Evolutionary conservation across 2,113 vertebrate species (phyloP).

Genomic region (Cryptomyrus ogoouensis): DNA sequence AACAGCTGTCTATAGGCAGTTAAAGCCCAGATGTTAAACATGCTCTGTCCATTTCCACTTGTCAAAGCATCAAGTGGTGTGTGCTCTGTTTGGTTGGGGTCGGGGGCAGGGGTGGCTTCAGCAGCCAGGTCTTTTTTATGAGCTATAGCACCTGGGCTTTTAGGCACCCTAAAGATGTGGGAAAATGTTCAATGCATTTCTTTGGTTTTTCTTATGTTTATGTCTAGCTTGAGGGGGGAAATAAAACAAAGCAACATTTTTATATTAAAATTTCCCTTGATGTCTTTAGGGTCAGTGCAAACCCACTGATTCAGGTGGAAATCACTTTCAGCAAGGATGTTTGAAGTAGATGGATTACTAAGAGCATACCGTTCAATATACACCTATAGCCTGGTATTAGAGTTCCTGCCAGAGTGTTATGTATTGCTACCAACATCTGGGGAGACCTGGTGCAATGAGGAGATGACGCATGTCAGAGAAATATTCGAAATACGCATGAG

Average conservation of each 20-base stretch:
- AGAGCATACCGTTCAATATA: not conserved
- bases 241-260: not conserved
- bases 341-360: not conserved
- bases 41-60: not conserved
- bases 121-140: constrained; percentile 17
- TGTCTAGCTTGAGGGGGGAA: not conserved
- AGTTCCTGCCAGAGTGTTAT: not conserved
- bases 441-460: not conserved
- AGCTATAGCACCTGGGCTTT: constrained; percentile 25
- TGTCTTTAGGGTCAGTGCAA: not conserved
- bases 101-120: constrained; percentile 16
- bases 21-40: not conserved
- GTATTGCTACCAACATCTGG: not conserved
- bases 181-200: not conserved
- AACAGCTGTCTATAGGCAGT: not conserved
- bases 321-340: not conserved
- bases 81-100: constrained; percentile 30
- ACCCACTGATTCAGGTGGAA: not conserved
- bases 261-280: not conserved
- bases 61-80: constrained; percentile 35
- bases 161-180: constrained; percentile 11
- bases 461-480: not conserved
- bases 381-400: not conserved
- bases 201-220: not conserved
- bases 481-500: not conserved